These are phyloP conservation scores for Lithophane semibrunnea DNA, from an alignment of 2,888 invertebrate genomes.

Conservation along the genomic window DNA sequence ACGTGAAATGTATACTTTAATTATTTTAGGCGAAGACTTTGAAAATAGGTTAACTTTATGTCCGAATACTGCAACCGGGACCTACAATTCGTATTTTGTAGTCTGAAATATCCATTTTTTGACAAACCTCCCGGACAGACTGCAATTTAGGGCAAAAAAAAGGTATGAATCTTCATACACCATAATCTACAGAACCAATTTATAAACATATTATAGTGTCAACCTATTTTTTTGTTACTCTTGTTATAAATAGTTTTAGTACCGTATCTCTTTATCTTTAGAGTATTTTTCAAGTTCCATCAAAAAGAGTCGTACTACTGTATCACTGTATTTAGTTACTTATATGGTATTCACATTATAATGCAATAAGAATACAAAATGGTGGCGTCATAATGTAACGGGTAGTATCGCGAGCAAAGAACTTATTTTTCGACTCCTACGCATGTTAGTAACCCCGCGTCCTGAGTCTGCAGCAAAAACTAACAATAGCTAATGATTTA, in stretches of 20 bases:
- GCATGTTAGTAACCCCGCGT: conserved; percentile 63
- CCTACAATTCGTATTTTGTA: neutral
- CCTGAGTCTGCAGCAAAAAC: conserved; percentile 50
- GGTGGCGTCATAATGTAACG: conserved; percentile 62
- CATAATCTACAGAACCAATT: neutral
- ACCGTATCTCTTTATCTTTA: neutral
- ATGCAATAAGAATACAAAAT: conserved; percentile 39
- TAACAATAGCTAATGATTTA: conserved; percentile 56
- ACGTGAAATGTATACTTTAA: neutral
- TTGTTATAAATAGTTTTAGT: neutral
- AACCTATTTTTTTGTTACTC: neutral
- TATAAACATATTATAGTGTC: neutral
- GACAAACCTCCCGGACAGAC: neutral
- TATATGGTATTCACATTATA: conserved; percentile 20
- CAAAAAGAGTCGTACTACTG: neutral
- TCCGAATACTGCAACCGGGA: neutral
- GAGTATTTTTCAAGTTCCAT: neutral
- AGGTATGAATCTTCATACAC: neutral
- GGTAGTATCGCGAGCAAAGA: conserved; percentile 53
- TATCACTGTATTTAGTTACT: neutral
- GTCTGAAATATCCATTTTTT: neutral
- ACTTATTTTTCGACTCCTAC: conserved; percentile 60
- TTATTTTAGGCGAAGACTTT: neutral
- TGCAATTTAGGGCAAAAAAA: neutral
- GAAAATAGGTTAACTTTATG: neutral